Evolutionary conservation across 2,888 invertebrate species (phyloP), one percentile per base, ranked within the genome.

Genomic region (Meliscaeva auricollis): DNA sequence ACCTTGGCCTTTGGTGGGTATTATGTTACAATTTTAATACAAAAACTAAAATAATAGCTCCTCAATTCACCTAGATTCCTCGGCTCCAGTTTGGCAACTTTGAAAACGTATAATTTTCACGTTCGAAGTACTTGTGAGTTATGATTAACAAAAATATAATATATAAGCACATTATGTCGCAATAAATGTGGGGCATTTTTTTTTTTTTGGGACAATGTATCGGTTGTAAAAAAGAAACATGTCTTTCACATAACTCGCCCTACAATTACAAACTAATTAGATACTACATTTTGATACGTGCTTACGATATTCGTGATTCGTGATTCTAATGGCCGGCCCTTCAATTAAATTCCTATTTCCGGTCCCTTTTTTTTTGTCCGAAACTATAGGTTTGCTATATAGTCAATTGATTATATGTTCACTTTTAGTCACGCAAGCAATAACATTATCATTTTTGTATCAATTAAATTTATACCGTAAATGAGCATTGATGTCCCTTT

Each of bases 281-380:
- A 52, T 13, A 52, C 30, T 9, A 30, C 15, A n/a, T 41, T 41
- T 41, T 50, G 26, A 46, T 46, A 30, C 15, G 54, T 30, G 54
- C 15, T 30, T 54, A 15, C n/a, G 9, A 15, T 5, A 9, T 54
- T 54, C 30, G 54, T 54, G 11, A 4, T 58, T 72, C 54, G 30
- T 69, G 38, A 20, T 17, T 68, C 60, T 78, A 74, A 79, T 84
- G 50, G 66, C 79, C 73, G 50, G 66, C 79, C 73, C 79, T 75
- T 64, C 70, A 70, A 79, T 83, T 79, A 72, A 81, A 52, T 54
- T 58, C 3, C 69, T 44, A 74, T 69, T 79, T 84, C 83, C 83
- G 79, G 83, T 41, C 9, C 68, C n/a, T n/a, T 48, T 35, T 48
- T 50, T 22, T 52, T 32, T n/a, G 26, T 11, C 22, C 17, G 46